These are phyloP conservation scores for Datnioides undecimradiatus DNA, from an alignment of 2,113 vertebrate species.

Conservation along the genomic window DNA sequence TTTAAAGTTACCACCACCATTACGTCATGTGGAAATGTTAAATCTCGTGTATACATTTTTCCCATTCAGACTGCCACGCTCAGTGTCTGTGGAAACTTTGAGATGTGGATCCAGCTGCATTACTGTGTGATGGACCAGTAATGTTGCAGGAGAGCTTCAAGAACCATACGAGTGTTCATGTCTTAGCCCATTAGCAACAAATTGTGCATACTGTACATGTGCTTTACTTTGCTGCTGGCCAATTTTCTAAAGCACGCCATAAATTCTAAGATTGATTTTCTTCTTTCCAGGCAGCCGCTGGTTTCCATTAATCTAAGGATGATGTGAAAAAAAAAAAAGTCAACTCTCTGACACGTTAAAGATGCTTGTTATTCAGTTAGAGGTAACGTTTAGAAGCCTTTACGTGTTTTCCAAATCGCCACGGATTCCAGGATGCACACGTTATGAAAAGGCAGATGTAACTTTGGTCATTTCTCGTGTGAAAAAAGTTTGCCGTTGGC, in stretches of 20 bases:
- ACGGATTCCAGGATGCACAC: too few species aligned
- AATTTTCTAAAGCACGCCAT: conserved; percentile 35
- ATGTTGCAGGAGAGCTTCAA: neutral
- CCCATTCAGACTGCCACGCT: neutral
- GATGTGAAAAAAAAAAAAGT: conserved; percentile 23
- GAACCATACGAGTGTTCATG: conserved; percentile 26
- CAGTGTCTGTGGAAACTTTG: neutral
- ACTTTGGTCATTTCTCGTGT: neutral
- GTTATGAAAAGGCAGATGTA: conserved; percentile 8
- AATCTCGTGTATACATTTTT: neutral
- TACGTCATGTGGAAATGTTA: neutral
- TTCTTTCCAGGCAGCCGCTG: conserved; percentile 18
- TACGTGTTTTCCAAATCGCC: neutral
- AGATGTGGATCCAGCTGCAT: neutral
- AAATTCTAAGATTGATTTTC: conserved; percentile 53
- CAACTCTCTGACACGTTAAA: neutral
- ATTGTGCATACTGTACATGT: conserved; percentile 39
- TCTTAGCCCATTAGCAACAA: conserved; percentile 44
- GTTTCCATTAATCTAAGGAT: conserved; percentile 32
- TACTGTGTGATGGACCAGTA: neutral
- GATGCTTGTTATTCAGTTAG: neutral
- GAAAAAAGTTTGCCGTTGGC: neutral
- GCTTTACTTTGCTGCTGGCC: conserved; percentile 30
- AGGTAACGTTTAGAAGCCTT: neutral
- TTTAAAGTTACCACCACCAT: neutral